Percentiles rank a stretch among this genome's conserved stretches.
These are phyloP conservation scores for Aythya baeri DNA, from an alignment of 2,113 vertebrate species.

Conservation along the genomic window DNA sequence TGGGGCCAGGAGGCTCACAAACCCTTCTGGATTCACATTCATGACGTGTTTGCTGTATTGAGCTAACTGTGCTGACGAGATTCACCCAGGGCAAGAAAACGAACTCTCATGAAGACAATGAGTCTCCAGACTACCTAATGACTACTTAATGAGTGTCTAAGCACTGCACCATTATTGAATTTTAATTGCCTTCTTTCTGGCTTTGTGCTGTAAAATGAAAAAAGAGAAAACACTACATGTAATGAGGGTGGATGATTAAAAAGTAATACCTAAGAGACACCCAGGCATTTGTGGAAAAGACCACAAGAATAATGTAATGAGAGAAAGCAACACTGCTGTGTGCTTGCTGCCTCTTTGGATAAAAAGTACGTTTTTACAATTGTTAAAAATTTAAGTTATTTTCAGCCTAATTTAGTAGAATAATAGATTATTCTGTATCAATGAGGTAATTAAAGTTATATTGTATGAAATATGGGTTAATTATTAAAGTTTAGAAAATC, in stretches of 20 bases:
- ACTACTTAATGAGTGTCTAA: slow-evolving; percentile 68
- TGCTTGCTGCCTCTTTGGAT: not conserved
- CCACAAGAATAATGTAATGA: not conserved
- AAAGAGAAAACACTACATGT: not conserved
- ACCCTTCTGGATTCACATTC: not conserved
- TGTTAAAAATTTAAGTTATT: not conserved
- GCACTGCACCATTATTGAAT: slow-evolving; percentile 47
- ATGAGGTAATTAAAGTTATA: not conserved
- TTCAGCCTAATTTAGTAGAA: not conserved
- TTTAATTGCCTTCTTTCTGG: slow-evolving; percentile 62
- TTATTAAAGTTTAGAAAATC: not conserved
- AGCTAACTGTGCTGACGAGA: not conserved
- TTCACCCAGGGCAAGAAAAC: not conserved
- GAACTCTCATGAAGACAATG: slow-evolving; percentile 11
- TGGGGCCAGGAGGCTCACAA: rapidly evolving
- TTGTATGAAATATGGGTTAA: not conserved
- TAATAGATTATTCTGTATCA: not conserved
- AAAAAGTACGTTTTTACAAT: not conserved
- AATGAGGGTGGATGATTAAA: slow-evolving; percentile 45
- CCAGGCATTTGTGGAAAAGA: not conserved
- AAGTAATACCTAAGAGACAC: slow-evolving; percentile 34
- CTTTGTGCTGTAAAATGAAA: slow-evolving; percentile 39
- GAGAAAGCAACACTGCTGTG: not conserved
- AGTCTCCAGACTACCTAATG: slow-evolving; percentile 59
- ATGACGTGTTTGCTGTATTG: rapidly evolving